Evolutionary conservation across 1,140 invertebrate species (phyloP), one percentile per base, ranked within the genome.

Genomic region (Steinernema khuongi): DNA sequence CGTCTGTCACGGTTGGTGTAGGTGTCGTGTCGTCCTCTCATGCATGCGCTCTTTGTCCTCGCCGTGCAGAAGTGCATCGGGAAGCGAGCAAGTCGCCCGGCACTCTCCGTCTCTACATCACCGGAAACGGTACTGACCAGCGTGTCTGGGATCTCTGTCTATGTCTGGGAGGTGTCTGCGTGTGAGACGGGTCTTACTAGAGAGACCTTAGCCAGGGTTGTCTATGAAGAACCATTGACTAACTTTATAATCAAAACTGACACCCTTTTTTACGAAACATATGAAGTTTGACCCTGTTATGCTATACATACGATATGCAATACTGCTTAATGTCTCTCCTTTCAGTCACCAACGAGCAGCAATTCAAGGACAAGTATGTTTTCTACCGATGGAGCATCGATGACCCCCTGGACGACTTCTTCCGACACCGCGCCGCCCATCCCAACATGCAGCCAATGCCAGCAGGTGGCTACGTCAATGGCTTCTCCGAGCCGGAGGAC

Each of bases 281-380:
- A n/a, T n/a, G n/a, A n/a, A n/a, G n/a, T n/a, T n/a, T n/a, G n/a
- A n/a, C n/a, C n/a, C n/a, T n/a, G n/a, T n/a, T n/a, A n/a, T n/a
- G n/a, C n/a, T n/a, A n/a, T n/a, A n/a, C n/a, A n/a, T n/a, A n/a
- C n/a, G n/a, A n/a, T n/a, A n/a, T 60, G 50, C 14, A 4, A 22
- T 7, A 17, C 50, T 60, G 2, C 4, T 60, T 60, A 11, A 78
- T 43, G 28, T 30, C 74, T 36, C 66, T 0, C 19, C n/a, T 82
- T 81, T 77, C 67, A 88, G 91, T 92, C n/a, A 90, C 90, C 72
- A 89, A 90, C 74, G 91, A 93, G 81, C 91, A 92, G 81, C 90
- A 91, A 26, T 93, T 93, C 85, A 90, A 91, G 83, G 92, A 93
- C 87, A 92, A 92, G 86, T 91, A 91, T 85, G 89, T 92, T 76